Base-by-base conservation (phyloP, 2,888 invertebrate species). In the Calephelis perditalis region DNA sequence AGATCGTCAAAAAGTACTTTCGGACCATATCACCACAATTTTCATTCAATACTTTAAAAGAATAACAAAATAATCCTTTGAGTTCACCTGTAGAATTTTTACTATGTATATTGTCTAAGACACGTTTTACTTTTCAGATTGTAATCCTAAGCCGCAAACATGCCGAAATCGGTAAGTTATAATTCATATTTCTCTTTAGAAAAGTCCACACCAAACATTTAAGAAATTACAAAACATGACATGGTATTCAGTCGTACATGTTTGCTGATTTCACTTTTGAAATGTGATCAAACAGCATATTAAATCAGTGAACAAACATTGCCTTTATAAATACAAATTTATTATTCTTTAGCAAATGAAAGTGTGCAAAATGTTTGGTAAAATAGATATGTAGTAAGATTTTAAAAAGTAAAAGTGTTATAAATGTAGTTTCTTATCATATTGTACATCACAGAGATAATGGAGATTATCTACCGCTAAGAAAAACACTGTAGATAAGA, bases 161-260 rank as follows among this genome's bases (percentile, higher is more conserved):
- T 92, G 92, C 93, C 92, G 83, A 93, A 93, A 92, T 92, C 92
- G 84, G 93, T 93, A 78, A 92, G 93, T 92, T 69, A 63, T 63
- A 63, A 63, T 66, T 63, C 61, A 59, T 59, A 60, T 62, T 52
- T 49, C 44, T 35, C 10, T 36, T 47, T 60, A 57, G 26, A 49
- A 62, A 61, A 58, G 47, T 52, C 12, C 36, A 56, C 12, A 46
- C 47, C 47, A 37, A 49, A 43, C 54, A 37, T 59, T 43, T 56
- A 36, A 56, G 62, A 49, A 47, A 63, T 62, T 60, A 62, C 62
- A 15, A 65, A 59, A 63, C 64, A 63, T 67, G 68, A 69, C 68
- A 68, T 67, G 65, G 65, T 64, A 60, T 66, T 70, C 70, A 69
- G 69, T 67, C 76, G 76, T 74, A 73, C 77, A 74, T 78, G 76